Evolutionary conservation across 2,888 invertebrate species (phyloP), one percentile per base, ranked within the genome.

Genomic region (Metallyticus violacea): DNA sequence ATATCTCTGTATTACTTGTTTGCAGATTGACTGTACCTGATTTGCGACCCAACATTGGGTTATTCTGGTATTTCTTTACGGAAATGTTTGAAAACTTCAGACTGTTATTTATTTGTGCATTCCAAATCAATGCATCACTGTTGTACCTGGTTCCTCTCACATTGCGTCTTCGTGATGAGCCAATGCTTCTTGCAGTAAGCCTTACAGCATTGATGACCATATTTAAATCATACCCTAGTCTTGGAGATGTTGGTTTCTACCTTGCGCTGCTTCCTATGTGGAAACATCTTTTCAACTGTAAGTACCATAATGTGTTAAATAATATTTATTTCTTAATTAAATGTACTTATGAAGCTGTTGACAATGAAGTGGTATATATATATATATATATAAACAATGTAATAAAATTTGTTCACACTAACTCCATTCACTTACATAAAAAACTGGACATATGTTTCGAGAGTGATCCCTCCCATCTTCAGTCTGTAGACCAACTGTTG

Each of bases 81-180:
- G 99, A 99, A 93, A 99, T 99, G 98, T 99, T 99, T 93, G 99
- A 99, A 90, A 99, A 99, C 92, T 99, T 99, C 91, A 95, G 98
- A 84, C 94, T 96, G 88, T 94, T 99, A 90, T 99, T 99, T 92
- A 95, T 99, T 28, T 98, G 96, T 91, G 97, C 99, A 89, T 99
- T 99, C 91, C 99, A 99, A 94, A 96, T 99, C 89, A 99, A 99
- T 92, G 97, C 97, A 5, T 94, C 98, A 86, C 94, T 98, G 79
- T 93, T 99, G 83, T 99, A 99, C 91, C 94, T 98, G 86, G 93
- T 98, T 25, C 99, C 99, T 0, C 92, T 99, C 29, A 96, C 96
- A 7, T 92, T 97, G 77, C 94, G 96, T 90, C 94, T 97, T 89
- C 94, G 95, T 87, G 94, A 94, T 84, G 97, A 97, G 90, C 97